Percentiles rank a stretch among this genome's conserved stretches.
Evolutionary conservation across 2,888 invertebrate species (phyloP).

Genomic region (Meganola albula): DNA sequence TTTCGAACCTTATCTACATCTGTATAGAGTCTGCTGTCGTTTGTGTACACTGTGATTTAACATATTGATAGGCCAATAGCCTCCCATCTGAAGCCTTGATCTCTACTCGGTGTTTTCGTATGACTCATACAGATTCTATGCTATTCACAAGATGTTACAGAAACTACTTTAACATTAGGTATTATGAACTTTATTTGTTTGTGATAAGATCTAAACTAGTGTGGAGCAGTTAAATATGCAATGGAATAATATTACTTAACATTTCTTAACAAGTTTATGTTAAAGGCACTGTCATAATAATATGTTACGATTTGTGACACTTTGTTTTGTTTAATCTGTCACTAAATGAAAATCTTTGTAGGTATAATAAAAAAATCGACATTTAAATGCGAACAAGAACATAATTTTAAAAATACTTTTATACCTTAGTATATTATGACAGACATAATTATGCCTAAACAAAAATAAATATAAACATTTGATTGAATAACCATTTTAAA

Average conservation of each 20-base stretch:
- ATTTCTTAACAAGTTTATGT: constrained; percentile 24
- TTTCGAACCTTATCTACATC: constrained; percentile 16
- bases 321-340: too few relatives aligned
- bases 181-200: constrained; percentile 19
- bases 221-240: constrained; percentile 11
- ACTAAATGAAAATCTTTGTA: too few relatives aligned
- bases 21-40: constrained; percentile 18
- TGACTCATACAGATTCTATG: constrained; percentile 38
- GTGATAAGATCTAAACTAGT: constrained; percentile 20
- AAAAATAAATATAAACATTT: too few relatives aligned
- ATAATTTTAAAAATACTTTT: too few relatives aligned
- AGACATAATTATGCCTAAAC: too few relatives aligned
- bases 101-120: constrained; percentile 39
- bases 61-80: constrained; percentile 50
- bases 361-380: too few relatives aligned
- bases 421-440: too few relatives aligned
- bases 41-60: constrained; percentile 19
- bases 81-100: constrained; percentile 49
- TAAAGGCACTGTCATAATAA: constrained; percentile 26
- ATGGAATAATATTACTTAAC: constrained; percentile 13
- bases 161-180: constrained; percentile 25
- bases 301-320: too few relatives aligned
- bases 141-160: too few relatives aligned
- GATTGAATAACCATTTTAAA: too few relatives aligned
- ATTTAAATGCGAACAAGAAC: too few relatives aligned